These are phyloP conservation scores for Listrodromus nycthemerus DNA, from an alignment of 2,888 invertebrate genomes.

Conservation along the genomic window DNA sequence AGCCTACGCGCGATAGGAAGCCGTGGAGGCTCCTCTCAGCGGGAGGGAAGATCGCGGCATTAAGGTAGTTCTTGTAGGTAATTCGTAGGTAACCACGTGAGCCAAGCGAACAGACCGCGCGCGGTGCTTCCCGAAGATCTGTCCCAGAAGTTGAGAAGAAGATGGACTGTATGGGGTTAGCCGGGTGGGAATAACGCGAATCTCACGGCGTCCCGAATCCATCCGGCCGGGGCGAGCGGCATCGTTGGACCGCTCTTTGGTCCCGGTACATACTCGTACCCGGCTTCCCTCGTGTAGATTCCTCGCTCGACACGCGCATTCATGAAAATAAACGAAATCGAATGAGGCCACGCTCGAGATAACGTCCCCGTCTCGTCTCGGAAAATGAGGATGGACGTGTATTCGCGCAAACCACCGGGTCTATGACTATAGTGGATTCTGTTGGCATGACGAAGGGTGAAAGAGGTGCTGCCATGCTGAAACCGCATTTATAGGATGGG, in stretches of 20 bases:
- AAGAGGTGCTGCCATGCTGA: slow-evolving; percentile 31
- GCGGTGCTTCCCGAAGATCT: slow-evolving; percentile 44
- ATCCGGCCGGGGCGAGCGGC: slow-evolving; percentile 75
- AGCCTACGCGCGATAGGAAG: background rate
- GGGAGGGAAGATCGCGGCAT: background rate
- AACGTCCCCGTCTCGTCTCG: slow-evolving; percentile 56
- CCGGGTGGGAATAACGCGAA: slow-evolving; percentile 80
- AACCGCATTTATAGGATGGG: slow-evolving; percentile 20
- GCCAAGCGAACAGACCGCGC: background rate
- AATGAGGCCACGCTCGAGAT: slow-evolving; percentile 70
- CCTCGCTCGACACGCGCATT: slow-evolving; percentile 62
- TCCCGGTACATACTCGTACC: slow-evolving; percentile 37
- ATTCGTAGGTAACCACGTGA: slow-evolving; percentile 50
- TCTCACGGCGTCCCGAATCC: slow-evolving; percentile 81
- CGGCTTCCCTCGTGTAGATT: slow-evolving; percentile 47
- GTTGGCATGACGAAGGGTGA: slow-evolving; percentile 54
- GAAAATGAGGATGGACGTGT: slow-evolving; percentile 59
- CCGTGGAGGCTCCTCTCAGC: background rate
- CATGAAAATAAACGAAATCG: slow-evolving; percentile 70
- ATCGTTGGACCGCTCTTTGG: slow-evolving; percentile 43
- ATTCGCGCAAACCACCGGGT: slow-evolving; percentile 36
- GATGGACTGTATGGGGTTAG: slow-evolving; percentile 74
- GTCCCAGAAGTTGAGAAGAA: slow-evolving; percentile 40
- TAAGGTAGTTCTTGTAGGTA: slow-evolving; percentile 32
- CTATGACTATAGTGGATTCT: slow-evolving; percentile 49